Conservation (phyloP, 2,797 vertebrate species). For the Peromyscus eremicus region DNA sequence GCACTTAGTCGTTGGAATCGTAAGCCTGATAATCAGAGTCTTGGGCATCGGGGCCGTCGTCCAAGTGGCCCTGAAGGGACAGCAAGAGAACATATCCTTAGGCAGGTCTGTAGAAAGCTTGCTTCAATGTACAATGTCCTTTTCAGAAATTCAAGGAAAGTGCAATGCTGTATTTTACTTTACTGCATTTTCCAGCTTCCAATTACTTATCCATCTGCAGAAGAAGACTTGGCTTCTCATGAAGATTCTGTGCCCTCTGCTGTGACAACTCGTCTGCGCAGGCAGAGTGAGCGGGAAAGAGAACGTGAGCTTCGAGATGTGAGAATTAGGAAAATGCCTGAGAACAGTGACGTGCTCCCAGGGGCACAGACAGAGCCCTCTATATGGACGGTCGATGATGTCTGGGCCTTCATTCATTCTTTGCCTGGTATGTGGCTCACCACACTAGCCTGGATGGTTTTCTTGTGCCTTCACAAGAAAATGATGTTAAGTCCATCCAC, state of each 20-base stretch:
- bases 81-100: conserved; percentile 92
- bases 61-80: conserved; percentile 93
- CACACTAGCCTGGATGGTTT: neutral
- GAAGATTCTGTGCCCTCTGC: conserved; percentile 91
- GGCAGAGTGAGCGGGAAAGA: conserved; percentile 91
- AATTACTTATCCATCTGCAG: conserved; percentile 91
- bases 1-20: conserved; percentile 93
- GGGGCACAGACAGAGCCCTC: conserved; percentile 91
- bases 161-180: conserved; percentile 87
- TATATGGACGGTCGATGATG: conserved; percentile 97
- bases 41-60: conserved; percentile 92
- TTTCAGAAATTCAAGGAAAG: conserved; percentile 85
- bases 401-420: conserved; percentile 95
- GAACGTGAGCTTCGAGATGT: conserved; percentile 90
- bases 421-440: conserved; percentile 92
- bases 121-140: conserved; percentile 82
- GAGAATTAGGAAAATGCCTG: conserved; percentile 90
- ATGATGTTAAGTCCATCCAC: conserved; percentile 11
- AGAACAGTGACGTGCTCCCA: conserved; percentile 89
- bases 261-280: conserved; percentile 94
- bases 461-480: conserved; percentile 34
- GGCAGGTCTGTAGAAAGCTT: conserved; percentile 92
- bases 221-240: conserved; percentile 88
- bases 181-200: conserved; percentile 90
- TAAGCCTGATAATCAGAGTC: conserved; percentile 89